These are phyloP conservation scores for Scaptodrosophila latifasciaeformis DNA, from an alignment of 2,888 invertebrate species.

Conservation along the genomic window DNA sequence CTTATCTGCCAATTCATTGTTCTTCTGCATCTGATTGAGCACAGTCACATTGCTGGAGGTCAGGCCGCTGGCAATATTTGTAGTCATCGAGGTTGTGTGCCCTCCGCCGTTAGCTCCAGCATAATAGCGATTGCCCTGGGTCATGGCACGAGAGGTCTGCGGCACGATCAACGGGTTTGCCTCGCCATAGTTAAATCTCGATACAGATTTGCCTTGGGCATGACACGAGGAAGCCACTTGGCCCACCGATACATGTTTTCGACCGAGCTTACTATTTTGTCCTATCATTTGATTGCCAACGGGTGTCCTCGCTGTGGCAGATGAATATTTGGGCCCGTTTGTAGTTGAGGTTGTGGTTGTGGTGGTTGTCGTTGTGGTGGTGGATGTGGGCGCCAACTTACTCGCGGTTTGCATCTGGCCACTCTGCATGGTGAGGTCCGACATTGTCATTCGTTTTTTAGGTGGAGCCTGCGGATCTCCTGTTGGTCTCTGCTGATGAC, in stretches of 20 bases:
- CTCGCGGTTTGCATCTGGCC: background rate
- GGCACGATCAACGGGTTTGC: background rate
- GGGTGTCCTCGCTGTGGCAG: background rate
- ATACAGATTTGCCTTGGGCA: too few relatives aligned
- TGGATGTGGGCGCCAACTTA: background rate
- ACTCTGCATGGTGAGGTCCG: too few relatives aligned
- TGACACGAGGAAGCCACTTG: background rate
- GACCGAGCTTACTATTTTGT: too few relatives aligned
- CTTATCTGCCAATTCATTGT: slow-evolving; percentile 34
- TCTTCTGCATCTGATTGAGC: slow-evolving; percentile 34
- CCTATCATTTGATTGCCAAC: slow-evolving; percentile 2
- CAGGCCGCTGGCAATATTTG: background rate
- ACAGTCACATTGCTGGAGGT: slow-evolving; percentile 11
- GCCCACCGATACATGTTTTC: background rate
- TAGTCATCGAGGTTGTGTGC: background rate
- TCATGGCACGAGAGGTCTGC: background rate
- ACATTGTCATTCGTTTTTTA: too few relatives aligned
- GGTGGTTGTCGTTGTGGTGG: background rate
- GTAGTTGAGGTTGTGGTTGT: background rate
- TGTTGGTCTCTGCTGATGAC: slow-evolving; percentile 1
- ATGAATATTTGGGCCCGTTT: background rate
- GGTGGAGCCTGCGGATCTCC: background rate
- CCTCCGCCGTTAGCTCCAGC: background rate
- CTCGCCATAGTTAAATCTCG: background rate
- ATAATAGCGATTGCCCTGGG: slow-evolving; percentile 2